phyloP scores from a whole-genome alignment of 2,113 vertebrate genomes.

The Macrotis lagotis region DNA sequence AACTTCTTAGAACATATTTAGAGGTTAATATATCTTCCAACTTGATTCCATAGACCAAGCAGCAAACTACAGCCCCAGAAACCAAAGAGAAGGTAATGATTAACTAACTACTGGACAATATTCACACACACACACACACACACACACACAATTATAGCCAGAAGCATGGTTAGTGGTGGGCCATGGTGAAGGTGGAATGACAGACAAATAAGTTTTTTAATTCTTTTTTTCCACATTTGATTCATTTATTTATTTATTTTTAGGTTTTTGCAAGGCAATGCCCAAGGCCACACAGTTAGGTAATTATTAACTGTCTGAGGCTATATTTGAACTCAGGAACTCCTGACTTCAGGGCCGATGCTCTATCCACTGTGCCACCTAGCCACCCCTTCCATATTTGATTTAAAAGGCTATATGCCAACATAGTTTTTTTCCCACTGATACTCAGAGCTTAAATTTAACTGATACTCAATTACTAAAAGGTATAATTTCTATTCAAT shows the following conservation, averaged over 20 bases:
- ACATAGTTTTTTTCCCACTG: background rate
- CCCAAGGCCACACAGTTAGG: too few relatives aligned
- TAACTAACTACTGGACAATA: too few relatives aligned
- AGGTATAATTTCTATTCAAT: background rate
- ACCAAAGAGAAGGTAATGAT: background rate
- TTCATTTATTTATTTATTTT: too few relatives aligned
- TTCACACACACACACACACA: too few relatives aligned
- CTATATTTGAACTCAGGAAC: too few relatives aligned
- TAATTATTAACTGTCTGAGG: too few relatives aligned
- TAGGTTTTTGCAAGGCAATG: too few relatives aligned
- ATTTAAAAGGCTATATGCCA: background rate
- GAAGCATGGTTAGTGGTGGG: background rate
- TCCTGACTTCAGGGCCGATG: too few relatives aligned
- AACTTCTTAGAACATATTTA: background rate
- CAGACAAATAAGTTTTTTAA: background rate
- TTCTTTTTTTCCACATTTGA: background rate
- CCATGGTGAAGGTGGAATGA: background rate
- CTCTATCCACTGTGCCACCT: too few relatives aligned
- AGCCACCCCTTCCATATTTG: background rate
- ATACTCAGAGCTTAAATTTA: background rate
- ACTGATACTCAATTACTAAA: background rate
- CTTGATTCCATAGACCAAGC: background rate
- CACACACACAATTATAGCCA: too few relatives aligned
- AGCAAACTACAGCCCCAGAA: background rate
- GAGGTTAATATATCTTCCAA: background rate